Base-by-base conservation (phyloP, 2,113 vertebrate genomes). In the Numenius arquata region DNA sequence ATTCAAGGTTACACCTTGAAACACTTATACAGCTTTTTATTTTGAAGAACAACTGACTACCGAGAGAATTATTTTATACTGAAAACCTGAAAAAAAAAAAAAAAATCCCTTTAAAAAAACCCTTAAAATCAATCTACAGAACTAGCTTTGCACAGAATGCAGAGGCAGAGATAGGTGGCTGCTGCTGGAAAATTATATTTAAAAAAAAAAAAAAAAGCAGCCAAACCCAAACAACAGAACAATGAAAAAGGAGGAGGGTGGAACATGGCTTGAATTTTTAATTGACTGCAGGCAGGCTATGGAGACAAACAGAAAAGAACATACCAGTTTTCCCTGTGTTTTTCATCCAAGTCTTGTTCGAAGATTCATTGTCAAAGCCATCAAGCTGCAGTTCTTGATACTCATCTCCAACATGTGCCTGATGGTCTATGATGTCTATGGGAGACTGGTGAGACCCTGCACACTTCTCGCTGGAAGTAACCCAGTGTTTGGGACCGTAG, bases 341-440 rank as follows among this genome's bases (percentile, higher is more conserved):
- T 96, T 99, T 99, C 99, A 99, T 99, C 80, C 99, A 99, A 27
- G 99, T 99, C 97, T 99, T 99, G 96, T 99, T 99, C 11, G 99
- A 99, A 67, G 99, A 99, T 86, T 99, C 99, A 0, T 93, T 97
- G 85, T 99, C 98, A 41, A 99, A 99, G 53, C 99, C 99, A 52
- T 99, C 98, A n/a, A 99, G 98, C 6, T 98, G 98, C 67, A 99
- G 97, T 63, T 99, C 99, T 90, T 99, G 99, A 96, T 98, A 99
- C 81, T 99, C 99, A 8, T 98, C 98, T 11, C 98, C 98, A 3
- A 99, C 96, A 7, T 93, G 99, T 3, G 99, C 97, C 52, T 98
- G 98, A 67, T 98, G 98, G 97, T 99, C 99, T 22, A 93, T 2
- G 30, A 99, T 99, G 96, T 99, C 98, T 89, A 99, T 98, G 12